Base-by-base conservation (phyloP, 2,888 invertebrate genomes). In the Brachynemurus nebulosus region DNA sequence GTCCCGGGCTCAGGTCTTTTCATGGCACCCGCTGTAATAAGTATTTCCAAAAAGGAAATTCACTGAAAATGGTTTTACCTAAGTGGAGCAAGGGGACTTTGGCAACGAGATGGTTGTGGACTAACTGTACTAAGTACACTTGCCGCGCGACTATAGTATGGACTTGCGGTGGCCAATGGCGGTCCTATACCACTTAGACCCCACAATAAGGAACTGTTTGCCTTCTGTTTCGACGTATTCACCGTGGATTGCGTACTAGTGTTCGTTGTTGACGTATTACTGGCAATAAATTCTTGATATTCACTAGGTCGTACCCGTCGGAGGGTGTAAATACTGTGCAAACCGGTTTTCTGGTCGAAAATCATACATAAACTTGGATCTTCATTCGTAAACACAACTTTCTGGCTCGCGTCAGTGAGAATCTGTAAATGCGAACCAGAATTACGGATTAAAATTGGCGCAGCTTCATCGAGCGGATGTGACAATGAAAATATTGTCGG, bases 381-480 rank as follows among this genome's bases (percentile, higher is more conserved):
- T 17, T 76, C 74, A 55, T 73, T 76, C 0, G 86, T 80, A 57
- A 79, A 90, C 40, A 92, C 78, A 6, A 92, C 77, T 59, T 60
- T 65, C 40, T 63, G 60, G 45, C 75, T 72, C 0, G 70, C 69
- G 53, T 78, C 79, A n/a, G 74, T 76, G 47, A 79, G 70, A 52
- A 78, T 73, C 44, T 73, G 72, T 0, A 76, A 59, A 0, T 68
- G 67, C 45, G 69, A 69, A 1, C 65, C 66, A 47, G 76, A 70
- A 12, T 80, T 76, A 57, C 80, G 82, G 48, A 80, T 70, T 6
- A 86, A 65, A 25, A 93, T 75, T 0, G 93, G 93, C 44, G 84
- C 80, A 19, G 91, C 81, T 65, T 95, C 93, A 61, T 95, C 89
- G 42, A 93, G 65, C 0, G 93, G 93, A 70, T 93, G 91, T 1